Evolutionary conservation across 2,888 invertebrate genomes (phyloP), one percentile per base, ranked within the genome.

Genomic region (Heteromyza rotundicornis): DNA sequence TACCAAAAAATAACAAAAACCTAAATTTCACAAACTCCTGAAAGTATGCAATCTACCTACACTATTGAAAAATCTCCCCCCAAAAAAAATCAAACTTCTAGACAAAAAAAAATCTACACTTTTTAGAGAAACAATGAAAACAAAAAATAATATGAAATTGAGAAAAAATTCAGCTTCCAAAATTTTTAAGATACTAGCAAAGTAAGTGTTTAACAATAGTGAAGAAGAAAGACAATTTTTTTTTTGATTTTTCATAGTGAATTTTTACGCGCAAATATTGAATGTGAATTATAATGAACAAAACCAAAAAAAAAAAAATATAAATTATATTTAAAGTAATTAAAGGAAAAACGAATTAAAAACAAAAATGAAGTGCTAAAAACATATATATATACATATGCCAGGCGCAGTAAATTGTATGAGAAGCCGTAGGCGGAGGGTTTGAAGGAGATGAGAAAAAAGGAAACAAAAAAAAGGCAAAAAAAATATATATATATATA

Each of bases 161-260:
- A 47, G 22, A 35, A 57, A 52, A 56, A 52, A 56, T 64, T 65
- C 70, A 69, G 71, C 72, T 72, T 72, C 72, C 72, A 72, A 69
- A 55, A 69, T 65, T 69, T 70, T 71, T 73, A 70, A 70, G 70
- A 73, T 70, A 68, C 60, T 73, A 73, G 73, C 55, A 47, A 68
- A 59, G 60, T 72, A 72, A 73, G 70, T 71, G 71, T 72, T 72
- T 69, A 69, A 65, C 58, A 68, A 67, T 69, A 70, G 68, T 12
- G 35, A 40, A 65, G 59, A 20, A 35, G 56, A 62, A 47, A 36
- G 19, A 50, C 22, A 59, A 55, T 50, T 35, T 47, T 51, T 47
- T 55, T 60, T 64, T 68, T 68, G 58, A 73, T 63, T 65, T 67
- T 65, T 65, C 56, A 64, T 67, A 67, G 64, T 65, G 57, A 62